These are phyloP conservation scores for Bombus confusus DNA, from an alignment of 1,140 invertebrate genomes.

Conservation along the genomic window DNA sequence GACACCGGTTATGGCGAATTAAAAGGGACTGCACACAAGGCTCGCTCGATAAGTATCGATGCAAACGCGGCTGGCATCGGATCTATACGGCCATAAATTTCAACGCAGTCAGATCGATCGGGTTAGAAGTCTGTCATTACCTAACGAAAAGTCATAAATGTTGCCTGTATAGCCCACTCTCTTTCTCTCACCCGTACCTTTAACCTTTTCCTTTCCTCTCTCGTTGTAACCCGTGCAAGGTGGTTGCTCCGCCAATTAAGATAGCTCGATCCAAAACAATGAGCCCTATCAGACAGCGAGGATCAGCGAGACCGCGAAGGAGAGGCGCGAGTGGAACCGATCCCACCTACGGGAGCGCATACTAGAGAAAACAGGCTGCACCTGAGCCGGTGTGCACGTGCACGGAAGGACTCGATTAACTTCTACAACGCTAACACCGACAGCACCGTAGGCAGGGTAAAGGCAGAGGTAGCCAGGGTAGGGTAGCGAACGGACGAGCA, in stretches of 20 bases:
- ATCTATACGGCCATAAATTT: constrained; percentile 10
- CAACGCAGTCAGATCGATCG: background rate
- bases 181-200: constrained; percentile 7
- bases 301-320: constrained; percentile 23
- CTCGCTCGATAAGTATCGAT: constrained; percentile 7
- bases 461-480: constrained; percentile 53
- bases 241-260: constrained; percentile 44
- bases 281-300: constrained; percentile 38
- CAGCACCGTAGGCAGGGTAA: constrained; percentile 53
- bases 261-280: constrained; percentile 34
- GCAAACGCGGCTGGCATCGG: background rate
- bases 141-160: constrained; percentile 28
- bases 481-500: constrained; percentile 59
- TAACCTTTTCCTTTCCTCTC: constrained; percentile 23
- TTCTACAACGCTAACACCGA: constrained; percentile 23
- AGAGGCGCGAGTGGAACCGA: constrained; percentile 16
- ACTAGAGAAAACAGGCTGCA: constrained; percentile 37
- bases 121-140: background rate
- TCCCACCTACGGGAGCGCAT: constrained; percentile 40
- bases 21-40: background rate
- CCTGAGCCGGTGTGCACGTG: constrained; percentile 33
- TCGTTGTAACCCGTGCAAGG: constrained; percentile 23
- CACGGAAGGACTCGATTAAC: constrained; percentile 50
- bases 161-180: background rate
- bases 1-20: constrained; percentile 28